These are phyloP conservation scores for Boloria euphrosyne DNA, from an alignment of 2,888 invertebrate genomes.

Conservation along the genomic window DNA sequence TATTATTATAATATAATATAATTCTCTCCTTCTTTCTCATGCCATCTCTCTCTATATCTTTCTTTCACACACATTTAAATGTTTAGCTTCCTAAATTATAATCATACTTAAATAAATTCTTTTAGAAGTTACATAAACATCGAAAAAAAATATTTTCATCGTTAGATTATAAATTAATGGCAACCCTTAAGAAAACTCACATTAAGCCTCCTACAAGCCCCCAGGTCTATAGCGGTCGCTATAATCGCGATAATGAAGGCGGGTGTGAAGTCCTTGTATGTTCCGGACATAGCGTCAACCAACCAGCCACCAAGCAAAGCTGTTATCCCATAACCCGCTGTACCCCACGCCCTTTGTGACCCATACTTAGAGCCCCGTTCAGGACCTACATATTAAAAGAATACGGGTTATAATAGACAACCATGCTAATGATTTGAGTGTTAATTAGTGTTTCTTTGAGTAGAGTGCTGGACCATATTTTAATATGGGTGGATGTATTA, in stretches of 20 bases:
- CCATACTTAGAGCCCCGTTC: constrained; percentile 87
- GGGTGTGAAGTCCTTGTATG: constrained; percentile 86
- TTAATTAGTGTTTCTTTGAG: too few relatives aligned
- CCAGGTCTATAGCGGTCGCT: constrained; percentile 85
- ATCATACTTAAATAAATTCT: too few relatives aligned
- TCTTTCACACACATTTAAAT: too few relatives aligned
- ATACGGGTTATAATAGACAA: not conserved
- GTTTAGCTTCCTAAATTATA: too few relatives aligned
- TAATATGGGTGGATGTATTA: too few relatives aligned
- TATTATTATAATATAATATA: too few relatives aligned
- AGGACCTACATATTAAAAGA: constrained; percentile 75
- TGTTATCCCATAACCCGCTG: constrained; percentile 89
- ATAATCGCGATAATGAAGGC: constrained; percentile 86
- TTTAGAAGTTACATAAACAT: too few relatives aligned
- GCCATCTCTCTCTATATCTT: too few relatives aligned
- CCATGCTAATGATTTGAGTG: too few relatives aligned
- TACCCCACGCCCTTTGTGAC: constrained; percentile 91
- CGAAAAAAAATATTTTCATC: too few relatives aligned
- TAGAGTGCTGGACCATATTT: too few relatives aligned
- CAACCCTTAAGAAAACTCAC: constrained; percentile 46
- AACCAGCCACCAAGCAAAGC: constrained; percentile 87
- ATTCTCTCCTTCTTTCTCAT: too few relatives aligned
- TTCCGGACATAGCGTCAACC: constrained; percentile 84
- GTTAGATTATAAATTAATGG: not conserved
- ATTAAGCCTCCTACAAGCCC: constrained; percentile 84